Evolutionary conservation across 2,797 vertebrate species (phyloP).

Genomic region (Threskiornis aethiopicus): DNA sequence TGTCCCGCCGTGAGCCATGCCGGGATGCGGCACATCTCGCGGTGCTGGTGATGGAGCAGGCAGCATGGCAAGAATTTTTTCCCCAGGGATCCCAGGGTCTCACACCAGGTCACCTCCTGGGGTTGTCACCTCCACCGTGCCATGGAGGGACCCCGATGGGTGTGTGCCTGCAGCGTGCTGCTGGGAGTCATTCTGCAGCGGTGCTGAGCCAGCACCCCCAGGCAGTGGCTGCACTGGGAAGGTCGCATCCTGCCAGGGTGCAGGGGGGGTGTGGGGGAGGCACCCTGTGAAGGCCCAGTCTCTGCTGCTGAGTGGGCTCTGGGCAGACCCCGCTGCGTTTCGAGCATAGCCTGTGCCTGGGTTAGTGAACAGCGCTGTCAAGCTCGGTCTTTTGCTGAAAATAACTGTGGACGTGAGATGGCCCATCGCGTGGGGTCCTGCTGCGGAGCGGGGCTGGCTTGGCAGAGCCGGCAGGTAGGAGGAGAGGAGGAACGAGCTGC

Average conservation of each 20-base stretch:
- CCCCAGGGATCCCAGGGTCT: not conserved
- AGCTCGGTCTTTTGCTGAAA: not conserved
- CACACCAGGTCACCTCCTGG: not conserved
- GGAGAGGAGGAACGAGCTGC: not conserved
- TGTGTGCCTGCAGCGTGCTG: rapidly evolving
- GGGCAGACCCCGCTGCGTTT: not conserved
- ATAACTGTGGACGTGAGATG: rapidly evolving
- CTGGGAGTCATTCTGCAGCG: not conserved
- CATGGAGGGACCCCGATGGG: not conserved
- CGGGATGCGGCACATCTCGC: rapidly evolving
- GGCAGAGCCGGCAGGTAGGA: not conserved
- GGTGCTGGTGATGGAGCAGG: not conserved
- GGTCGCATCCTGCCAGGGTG: not conserved
- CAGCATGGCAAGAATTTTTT: not conserved
- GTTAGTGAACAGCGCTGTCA: not conserved
- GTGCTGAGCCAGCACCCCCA: not conserved
- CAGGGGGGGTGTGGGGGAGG: too few relatives aligned
- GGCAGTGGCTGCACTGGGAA: not conserved
- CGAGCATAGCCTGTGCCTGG: rapidly evolving
- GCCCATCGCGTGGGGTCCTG: not conserved
- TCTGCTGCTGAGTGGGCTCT: not conserved
- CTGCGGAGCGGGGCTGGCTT: not conserved
- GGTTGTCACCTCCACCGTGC: not conserved
- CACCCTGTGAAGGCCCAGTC: not conserved
- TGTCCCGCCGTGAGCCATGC: rapidly evolving